Base-by-base conservation (phyloP, 1,140 invertebrate genomes). In the Zaprionus gabonicus region DNA sequence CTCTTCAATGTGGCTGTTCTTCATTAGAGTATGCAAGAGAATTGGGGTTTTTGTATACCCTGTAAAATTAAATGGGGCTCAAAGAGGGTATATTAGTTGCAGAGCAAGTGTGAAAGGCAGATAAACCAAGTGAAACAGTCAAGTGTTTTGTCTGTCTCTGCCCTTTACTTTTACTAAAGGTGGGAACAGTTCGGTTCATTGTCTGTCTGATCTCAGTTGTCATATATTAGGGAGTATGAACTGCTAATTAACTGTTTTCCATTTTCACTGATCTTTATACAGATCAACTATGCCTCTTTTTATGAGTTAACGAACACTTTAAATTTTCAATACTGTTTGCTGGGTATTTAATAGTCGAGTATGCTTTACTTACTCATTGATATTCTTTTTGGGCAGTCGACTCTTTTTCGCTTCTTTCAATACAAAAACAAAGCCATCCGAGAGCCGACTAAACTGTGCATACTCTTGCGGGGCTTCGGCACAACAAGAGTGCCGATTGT, bases 401-500 rank as follows among this genome's bases (percentile, higher is more conserved):
- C 53, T 64, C 38, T 44, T 58, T 71, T 66, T 46, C n/a, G 41
- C 41, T 46, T 46, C 13, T 28, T 34, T 15, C 17, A 60, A 46
- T 69, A 53, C n/a, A 63, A 56, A 56, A 31, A 53, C 27, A 62
- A 27, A 63, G 17, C n/a, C 36, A 51, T 17, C 34, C 31, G 53
- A 56, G 58, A 56, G 65, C 57, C 38, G 6, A 58, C 34, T 69
- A 69, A 69, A 60, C 57, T 69, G 44, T 69, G 65, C 28, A 69
- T 71, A 63, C 67, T 70, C 58, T 70, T 70, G 31, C 20, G 51
- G 58, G 67, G 58, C 46, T 69, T 56, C 25, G 17, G n/a, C 67
- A 75, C 15, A 76, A 66, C 68, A 76, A 76, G 46, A 65, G 69
- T 60, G 69, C 46, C 62, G 69, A 76, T 72, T 75, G 72, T 75